phyloP scores from a whole-genome alignment of 2,113 vertebrate genomes.

The Paramormyrops kingsleyae region DNA sequence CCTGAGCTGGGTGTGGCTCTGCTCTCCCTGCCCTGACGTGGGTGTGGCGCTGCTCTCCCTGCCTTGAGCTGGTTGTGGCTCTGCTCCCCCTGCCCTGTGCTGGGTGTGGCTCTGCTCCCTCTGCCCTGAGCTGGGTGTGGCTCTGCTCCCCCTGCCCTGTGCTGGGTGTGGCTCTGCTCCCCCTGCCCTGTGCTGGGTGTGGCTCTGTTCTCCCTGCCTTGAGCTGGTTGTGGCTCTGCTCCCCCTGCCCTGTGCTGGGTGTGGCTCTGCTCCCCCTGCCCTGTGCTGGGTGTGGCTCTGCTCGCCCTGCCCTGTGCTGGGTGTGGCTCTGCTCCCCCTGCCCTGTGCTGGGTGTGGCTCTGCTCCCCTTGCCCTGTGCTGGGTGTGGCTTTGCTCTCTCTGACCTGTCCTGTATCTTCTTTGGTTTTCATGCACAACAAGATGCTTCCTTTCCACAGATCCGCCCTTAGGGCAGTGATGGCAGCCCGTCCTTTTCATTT shows the following conservation, averaged over 20 bases:
- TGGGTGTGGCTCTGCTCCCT: constrained; percentile 17
- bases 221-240: too few species aligned
- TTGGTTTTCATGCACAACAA: background rate
- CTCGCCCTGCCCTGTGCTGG: background rate
- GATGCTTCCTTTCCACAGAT: background rate
- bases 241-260: background rate
- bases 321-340: background rate
- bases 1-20: background rate
- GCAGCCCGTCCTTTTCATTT: background rate
- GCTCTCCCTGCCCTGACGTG: background rate
- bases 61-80: constrained; percentile 12
- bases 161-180: background rate
- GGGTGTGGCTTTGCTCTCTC: background rate
- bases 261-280: background rate
- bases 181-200: background rate
- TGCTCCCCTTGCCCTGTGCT: background rate
- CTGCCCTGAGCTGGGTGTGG: constrained; percentile 4
- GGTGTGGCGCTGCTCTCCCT: constrained; percentile 15
- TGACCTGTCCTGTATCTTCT: background rate
- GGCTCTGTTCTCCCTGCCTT: background rate
- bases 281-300: background rate
- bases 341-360: background rate
- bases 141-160: background rate
- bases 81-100: background rate
- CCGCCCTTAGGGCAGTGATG: background rate